Evolutionary conservation across 2,888 invertebrate species (phyloP), one percentile per base, ranked within the genome.

Genomic region (Drosophila cognata): DNA sequence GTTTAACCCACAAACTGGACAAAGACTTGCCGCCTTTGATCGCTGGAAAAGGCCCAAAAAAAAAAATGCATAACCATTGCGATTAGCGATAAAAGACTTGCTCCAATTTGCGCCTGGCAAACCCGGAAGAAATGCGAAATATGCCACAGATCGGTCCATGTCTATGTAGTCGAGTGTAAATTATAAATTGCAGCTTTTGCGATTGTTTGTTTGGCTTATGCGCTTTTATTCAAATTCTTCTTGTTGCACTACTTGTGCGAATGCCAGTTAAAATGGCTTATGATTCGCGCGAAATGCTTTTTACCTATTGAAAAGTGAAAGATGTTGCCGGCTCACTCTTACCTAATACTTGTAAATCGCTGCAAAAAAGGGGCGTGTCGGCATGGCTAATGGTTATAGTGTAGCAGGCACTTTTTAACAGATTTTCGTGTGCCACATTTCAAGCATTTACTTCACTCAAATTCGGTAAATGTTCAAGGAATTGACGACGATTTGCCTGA

Each of bases 401-500:
- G 67, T 38, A 29, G 66, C 66, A 65, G 65, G 38, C 55, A 36
- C 25, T 18, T 18, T 13, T 21, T 43, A 66, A 38, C 36, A 46
- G 46, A 25, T 61, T 29, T n/a, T 53, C 48, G 31, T 31, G 56
- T 29, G 41, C 57, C 35, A 36, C 36, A 29, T 41, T 25, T 61
- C 13, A 68, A 56, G 74, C 77, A 67, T 70, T 86, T 64, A 67
- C 80, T 71, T 57, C 53, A 61, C 71, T 82, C 57, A 90, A 77
- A 66, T 84, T 74, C 43, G 91, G 86, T 61, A 91, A 69, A 77
- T 82, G 81, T 66, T 82, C 64, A 57, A 92, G 84, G 79, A 91
- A 91, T 62, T 91, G 82, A 63, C 87, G 89, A 71, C 91, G 91
- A 74, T 89, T 86, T 52, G 90, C 84, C 48, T 84, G 76, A 67